Base-by-base conservation (phyloP, 2,888 invertebrate species). In the Xylota sylvarum region DNA sequence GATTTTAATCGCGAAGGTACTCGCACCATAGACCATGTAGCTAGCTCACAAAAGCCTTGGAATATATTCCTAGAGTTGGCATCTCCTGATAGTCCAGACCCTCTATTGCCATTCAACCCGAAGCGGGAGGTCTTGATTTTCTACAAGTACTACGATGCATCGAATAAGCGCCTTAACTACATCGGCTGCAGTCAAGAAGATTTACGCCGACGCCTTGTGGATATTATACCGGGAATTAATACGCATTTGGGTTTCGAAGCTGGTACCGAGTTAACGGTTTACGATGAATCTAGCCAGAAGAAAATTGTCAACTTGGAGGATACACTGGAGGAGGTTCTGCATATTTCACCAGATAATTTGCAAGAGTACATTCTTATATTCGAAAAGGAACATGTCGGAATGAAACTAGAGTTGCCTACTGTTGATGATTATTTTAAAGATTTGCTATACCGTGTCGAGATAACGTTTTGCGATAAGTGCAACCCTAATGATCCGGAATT, bases 361-460 rank as follows among this genome's bases (percentile, higher is more conserved):
- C 98, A 98, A 93, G 99, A 99, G 89, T 98, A 99, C 93, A 98
- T 98, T 91, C 96, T 99, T 90, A 97, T 99, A 91, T 99, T 99
- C 93, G 98, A 99, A 93, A 97, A 97, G 90, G 97, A 97, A 90
- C 96, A 96, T 91, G 94, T 95, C 88, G 96, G 97, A 88, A 95
- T 95, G 90, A 95, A 95, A 86, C 93, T 95, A 86, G 98, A 98
- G 93, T 94, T 98, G 91, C 97, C 98, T 60, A 97, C 97, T 70
- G 98, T 97, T 92, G 96, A 96, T 92, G 98, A 98, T 92, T 98
- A 98, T 94, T 98, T 98, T 94, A 95, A 96, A 94, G 98, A 96
- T 93, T 94, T 97, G 89, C 96, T 96, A 93, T 95, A 96, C 93
- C 95, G 97, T 92, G 96, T 97, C 74, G 99, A 99, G 93, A 97